These are phyloP conservation scores for Arge pagana DNA, from an alignment of 2,888 invertebrate genomes.

Conservation along the genomic window DNA sequence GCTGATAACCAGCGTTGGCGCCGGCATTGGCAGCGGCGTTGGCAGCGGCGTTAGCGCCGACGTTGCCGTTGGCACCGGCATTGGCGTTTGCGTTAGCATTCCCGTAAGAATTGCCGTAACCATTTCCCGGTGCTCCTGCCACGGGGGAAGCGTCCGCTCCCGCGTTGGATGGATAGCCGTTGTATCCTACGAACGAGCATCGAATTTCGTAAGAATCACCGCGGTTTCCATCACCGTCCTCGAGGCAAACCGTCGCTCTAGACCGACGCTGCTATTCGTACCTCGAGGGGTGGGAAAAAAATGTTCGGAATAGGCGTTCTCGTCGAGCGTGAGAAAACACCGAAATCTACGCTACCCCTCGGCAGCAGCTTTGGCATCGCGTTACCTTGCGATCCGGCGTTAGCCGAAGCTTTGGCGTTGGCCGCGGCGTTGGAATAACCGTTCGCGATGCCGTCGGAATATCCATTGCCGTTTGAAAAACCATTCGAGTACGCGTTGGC, in stretches of 20 bases:
- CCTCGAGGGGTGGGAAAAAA: no score
- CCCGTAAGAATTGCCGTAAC: slow-evolving; percentile 13
- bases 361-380: background rate
- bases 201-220: background rate
- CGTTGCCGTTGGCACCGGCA: slow-evolving; percentile 24
- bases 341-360: no score
- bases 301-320: no score
- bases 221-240: no score
- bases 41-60: background rate
- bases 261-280: no score
- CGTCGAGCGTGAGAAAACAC: no score
- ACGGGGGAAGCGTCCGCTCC: slow-evolving; percentile 3
- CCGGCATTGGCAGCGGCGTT: background rate
- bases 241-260: no score
- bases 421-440: no score
- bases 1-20: slow-evolving; percentile 17
- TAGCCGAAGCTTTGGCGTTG: slow-evolving; percentile 29
- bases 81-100: slow-evolving; percentile 27
- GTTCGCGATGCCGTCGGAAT: no score
- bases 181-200: slow-evolving; percentile 1
- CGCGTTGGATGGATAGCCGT: background rate
- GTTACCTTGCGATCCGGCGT: slow-evolving; percentile 18
- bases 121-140: slow-evolving; percentile 5
- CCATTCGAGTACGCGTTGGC: slow-evolving; percentile 30
- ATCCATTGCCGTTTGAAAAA: slow-evolving; percentile 3